Percentiles rank a stretch among this genome's conserved stretches.
phyloP scores from a whole-genome alignment of 2,797 vertebrate species.

The Scomberomorus guttatus region DNA sequence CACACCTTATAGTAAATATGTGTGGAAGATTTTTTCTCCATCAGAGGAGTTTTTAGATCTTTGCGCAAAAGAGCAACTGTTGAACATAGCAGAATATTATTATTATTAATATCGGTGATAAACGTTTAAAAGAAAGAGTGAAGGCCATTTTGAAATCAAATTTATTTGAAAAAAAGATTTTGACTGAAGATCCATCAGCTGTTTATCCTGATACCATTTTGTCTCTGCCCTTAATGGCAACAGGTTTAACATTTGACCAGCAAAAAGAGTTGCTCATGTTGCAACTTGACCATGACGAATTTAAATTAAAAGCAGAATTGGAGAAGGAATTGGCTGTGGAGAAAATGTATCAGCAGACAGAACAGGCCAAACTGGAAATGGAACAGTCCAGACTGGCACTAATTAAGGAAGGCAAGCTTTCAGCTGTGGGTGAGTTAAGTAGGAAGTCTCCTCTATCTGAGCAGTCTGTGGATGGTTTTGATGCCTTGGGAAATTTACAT shows the following conservation, averaged over 20 bases:
- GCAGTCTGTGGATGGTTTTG: neutral
- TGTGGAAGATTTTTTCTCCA: no score
- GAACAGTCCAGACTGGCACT: neutral
- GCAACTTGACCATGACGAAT: neutral
- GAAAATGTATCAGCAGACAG: neutral
- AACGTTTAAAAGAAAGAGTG: no score
- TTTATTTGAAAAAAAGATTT: neutral
- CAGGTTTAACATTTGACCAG: neutral
- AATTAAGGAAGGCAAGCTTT: neutral
- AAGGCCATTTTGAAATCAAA: neutral
- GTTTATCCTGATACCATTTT: neutral
- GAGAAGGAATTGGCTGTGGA: neutral
- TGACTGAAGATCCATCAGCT: neutral
- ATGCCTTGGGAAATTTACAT: neutral
- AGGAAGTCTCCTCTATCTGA: neutral
- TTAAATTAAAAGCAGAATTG: neutral
- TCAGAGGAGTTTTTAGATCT: neutral
- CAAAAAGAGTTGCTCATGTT: neutral
- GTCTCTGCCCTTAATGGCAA: neutral
- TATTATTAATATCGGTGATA: no score
- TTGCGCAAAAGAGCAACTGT: neutral
- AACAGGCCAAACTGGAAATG: neutral
- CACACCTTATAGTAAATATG: no score
- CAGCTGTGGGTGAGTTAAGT: neutral
- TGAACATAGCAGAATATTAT: no score